Conservation (phyloP, 2,113 vertebrate genomes). For the Anoura caudifer region DNA sequence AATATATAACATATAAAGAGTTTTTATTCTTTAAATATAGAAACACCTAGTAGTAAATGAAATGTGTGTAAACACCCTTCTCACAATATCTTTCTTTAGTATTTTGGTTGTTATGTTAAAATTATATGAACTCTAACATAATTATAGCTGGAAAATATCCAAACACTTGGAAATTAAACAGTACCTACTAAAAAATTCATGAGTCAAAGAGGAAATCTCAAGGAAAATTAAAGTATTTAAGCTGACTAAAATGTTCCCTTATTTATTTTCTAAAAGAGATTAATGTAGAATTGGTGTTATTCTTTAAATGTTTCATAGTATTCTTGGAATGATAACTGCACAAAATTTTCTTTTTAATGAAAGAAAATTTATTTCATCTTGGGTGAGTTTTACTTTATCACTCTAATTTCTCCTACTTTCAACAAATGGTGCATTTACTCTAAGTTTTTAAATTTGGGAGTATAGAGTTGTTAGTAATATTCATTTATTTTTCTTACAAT, state of each 20-base stretch:
- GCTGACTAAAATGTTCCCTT: background rate
- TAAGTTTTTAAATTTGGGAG: background rate
- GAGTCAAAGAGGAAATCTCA: conserved; percentile 27
- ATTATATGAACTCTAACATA: background rate
- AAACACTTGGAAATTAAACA: conserved; percentile 30
- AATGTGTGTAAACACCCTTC: background rate
- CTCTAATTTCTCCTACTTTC: background rate
- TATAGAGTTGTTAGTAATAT: background rate
- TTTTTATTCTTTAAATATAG: background rate
- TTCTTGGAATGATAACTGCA: background rate
- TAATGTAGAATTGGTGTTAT: background rate
- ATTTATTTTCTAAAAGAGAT: background rate
- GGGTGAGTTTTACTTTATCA: background rate
- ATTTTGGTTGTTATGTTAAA: conserved; percentile 33
- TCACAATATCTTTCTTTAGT: background rate
- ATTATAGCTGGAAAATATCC: background rate
- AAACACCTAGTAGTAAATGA: background rate
- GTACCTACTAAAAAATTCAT: background rate
- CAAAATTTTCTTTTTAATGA: background rate
- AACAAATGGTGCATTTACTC: background rate
- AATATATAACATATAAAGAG: background rate
- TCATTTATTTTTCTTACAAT: background rate
- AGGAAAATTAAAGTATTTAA: background rate
- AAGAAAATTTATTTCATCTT: background rate
- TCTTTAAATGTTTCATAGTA: background rate